These are phyloP conservation scores for Cyprinus carpio DNA, from an alignment of 2,113 vertebrate genomes.

Conservation along the genomic window DNA sequence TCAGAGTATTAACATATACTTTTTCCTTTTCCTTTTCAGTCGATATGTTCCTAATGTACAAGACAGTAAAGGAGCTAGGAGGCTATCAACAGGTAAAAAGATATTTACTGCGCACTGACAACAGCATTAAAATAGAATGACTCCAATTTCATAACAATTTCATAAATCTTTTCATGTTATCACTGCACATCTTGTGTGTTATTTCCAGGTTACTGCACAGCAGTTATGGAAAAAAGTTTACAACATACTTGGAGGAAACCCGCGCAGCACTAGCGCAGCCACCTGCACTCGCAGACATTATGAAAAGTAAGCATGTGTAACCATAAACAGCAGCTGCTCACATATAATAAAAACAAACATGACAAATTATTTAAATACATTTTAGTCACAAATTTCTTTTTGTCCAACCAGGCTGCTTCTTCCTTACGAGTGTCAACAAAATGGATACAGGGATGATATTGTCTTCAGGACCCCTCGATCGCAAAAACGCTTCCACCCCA, in stretches of 20 bases:
- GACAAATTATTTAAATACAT: not conserved
- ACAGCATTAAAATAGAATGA: no score
- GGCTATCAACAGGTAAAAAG: conserved; percentile 77
- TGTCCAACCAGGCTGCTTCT: conserved; percentile 69
- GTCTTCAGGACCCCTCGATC: conserved; percentile 53
- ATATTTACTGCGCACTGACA: not conserved
- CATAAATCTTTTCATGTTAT: no score
- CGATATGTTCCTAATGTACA: conserved; percentile 77
- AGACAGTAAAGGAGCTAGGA: conserved; percentile 69
- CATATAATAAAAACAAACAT: not conserved
- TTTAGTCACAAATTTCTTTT: not conserved
- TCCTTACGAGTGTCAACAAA: conserved; percentile 72
- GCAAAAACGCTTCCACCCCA: conserved; percentile 56
- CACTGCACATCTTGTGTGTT: not conserved
- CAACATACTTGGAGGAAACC: conserved; percentile 78
- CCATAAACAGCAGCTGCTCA: not conserved
- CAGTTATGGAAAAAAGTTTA: conserved; percentile 82
- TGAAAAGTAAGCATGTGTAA: conserved; percentile 71
- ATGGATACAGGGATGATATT: conserved; percentile 62
- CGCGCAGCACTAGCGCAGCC: conserved; percentile 79
- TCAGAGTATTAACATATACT: not conserved
- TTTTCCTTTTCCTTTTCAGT: conserved; percentile 60
- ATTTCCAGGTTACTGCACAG: conserved; percentile 74
- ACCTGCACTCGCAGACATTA: conserved; percentile 82
- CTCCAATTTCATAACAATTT: no score